Evolutionary conservation across 2,797 vertebrate species (phyloP), one percentile per base, ranked within the genome.

Genomic region (Microhierax caerulescens): DNA sequence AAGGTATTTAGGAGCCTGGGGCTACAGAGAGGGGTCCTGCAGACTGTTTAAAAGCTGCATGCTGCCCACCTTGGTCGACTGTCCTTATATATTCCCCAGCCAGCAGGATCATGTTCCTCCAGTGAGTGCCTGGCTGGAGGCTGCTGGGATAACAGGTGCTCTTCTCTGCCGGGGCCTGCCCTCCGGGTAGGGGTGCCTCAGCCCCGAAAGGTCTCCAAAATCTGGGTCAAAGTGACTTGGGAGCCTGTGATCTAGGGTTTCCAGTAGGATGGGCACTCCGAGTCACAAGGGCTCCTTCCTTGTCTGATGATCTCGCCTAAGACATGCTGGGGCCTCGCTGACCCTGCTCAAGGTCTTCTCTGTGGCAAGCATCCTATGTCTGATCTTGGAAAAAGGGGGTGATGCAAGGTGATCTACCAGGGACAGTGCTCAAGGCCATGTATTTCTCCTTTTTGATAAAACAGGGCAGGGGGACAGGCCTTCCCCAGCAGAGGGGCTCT

Each of bases 401-500:
- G 30, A 27, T 74, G 51, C 27, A 17, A 28, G 30, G 25, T 45
- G 20, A 15, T 36, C 50, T 7, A 5, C 7, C 30, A 30, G 37
- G 5, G 13, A 14, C 0, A 0, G 24, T 1, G 1, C 36, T 79
- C 4, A 82, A 30, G 15, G 32, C 18, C 25, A 11, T 0, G 0
- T 5, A 6, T 88, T 91, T 68, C 59, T 82, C 3, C 7, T 23
- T 56, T 76, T 51, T 24, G 19, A 9, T 76, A 24, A 69, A 90
- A 65, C 14, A 21, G n/a, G 24, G 22, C 37, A 25, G 20, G 9
- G 19, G n/a, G 17, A 77, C 34, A 13, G 37, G 36, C n/a, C 20
- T 64, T 87, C 19, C 48, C 72, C 5, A 5, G 30, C 37, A 21
- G 53, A 81, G 21, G 8, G 27, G 5, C 43, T 72, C 60, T 0